A percentile compares a stretch with the other conserved stretches of the same genome.
Evolutionary conservation across 2,888 invertebrate genomes (phyloP).

Genomic region (Lordiphosa andalusiaca): DNA sequence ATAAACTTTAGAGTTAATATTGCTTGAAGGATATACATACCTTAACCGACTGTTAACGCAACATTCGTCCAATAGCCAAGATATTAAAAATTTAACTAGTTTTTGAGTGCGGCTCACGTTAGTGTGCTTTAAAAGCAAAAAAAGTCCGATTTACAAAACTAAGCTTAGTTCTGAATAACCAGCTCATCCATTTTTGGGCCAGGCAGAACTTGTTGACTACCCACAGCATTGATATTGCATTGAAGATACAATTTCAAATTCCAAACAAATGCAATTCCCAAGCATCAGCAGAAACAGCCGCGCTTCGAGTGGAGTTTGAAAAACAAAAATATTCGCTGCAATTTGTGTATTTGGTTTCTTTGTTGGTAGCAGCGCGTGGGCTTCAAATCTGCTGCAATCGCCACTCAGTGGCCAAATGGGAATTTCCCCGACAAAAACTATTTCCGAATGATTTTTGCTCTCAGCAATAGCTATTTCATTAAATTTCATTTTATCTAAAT

Average conservation of each 20-base stretch:
- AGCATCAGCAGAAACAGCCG: slow-evolving; percentile 4
- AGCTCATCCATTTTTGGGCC: no score
- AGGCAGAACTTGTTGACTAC: slow-evolving; percentile 20
- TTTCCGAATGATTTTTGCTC: slow-evolving; percentile 20
- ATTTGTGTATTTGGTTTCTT: slow-evolving; percentile 35
- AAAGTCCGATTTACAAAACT: no score
- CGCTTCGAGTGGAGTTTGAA: slow-evolving; percentile 10
- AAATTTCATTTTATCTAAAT: slow-evolving; percentile 36
- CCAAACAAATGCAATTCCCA: slow-evolving; percentile 20
- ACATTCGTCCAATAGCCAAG: no score
- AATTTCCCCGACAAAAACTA: slow-evolving; percentile 22
- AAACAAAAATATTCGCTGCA: slow-evolving; percentile 20
- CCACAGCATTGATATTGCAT: slow-evolving; percentile 4
- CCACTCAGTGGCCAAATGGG: slow-evolving; percentile 21
- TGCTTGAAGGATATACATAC: no score
- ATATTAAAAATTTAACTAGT: no score
- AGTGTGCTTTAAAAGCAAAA: not conserved
- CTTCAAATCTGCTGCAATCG: slow-evolving; percentile 30
- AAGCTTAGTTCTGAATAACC: no score
- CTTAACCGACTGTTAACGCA: no score
- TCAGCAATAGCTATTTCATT: slow-evolving; percentile 28
- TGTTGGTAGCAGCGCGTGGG: slow-evolving; percentile 16
- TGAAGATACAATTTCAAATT: slow-evolving; percentile 2
- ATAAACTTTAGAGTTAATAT: no score
- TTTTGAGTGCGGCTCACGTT: no score